Evolutionary conservation across 2,113 vertebrate genomes (phyloP).

Genomic region (Rhadina sibilatrix): DNA sequence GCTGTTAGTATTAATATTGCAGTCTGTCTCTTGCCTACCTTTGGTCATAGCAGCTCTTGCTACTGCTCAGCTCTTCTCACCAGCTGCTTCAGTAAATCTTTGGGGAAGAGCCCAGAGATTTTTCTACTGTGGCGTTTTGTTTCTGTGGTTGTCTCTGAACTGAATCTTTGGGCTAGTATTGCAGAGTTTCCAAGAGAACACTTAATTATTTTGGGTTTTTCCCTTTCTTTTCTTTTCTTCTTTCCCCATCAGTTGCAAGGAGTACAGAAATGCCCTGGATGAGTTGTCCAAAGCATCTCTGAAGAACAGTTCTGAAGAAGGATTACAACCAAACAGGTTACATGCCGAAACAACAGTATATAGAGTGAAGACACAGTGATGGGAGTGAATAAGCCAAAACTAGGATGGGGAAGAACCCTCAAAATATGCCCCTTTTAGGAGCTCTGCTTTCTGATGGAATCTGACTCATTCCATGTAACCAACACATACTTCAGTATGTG

Average conservation of each 20-base stretch:
- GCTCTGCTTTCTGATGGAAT: neutral
- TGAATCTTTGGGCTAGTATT: neutral
- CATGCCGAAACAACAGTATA: neutral
- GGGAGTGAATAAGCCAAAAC: neutral
- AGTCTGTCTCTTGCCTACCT: neutral
- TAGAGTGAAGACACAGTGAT: neutral
- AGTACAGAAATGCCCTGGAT: slow-evolving; percentile 94
- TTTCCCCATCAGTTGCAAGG: slow-evolving; percentile 84
- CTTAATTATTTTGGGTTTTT: neutral
- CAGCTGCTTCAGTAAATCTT: neutral
- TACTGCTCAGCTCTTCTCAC: neutral
- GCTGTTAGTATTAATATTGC: neutral
- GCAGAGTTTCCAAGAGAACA: neutral
- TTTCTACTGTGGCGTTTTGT: neutral
- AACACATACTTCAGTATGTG: neutral
- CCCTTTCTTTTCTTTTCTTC: no score
- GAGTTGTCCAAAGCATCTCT: slow-evolving; percentile 84
- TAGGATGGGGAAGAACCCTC: neutral
- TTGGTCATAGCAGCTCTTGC: neutral
- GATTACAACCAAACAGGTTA: slow-evolving; percentile 77
- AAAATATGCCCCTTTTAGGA: neutral
- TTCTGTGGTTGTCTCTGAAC: neutral
- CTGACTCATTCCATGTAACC: neutral
- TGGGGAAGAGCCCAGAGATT: neutral
- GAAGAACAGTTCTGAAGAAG: slow-evolving; percentile 81